These are phyloP conservation scores for Rousettus madagascariensis DNA, from an alignment of 2,797 vertebrate species.

Conservation along the genomic window DNA sequence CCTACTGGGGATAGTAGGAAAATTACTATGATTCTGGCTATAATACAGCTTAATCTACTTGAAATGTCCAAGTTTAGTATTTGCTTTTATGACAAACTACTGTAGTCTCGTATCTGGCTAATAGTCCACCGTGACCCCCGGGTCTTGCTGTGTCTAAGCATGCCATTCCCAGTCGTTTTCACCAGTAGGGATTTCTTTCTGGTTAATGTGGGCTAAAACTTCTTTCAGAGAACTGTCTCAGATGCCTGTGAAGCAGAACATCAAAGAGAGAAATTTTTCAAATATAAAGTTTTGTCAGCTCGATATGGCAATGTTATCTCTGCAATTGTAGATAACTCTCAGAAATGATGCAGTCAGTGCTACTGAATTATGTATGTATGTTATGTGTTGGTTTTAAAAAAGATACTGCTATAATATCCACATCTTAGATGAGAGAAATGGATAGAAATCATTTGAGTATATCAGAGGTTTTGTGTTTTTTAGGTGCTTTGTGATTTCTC, in stretches of 20 bases:
- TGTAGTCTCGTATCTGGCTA: background rate
- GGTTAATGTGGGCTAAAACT: background rate
- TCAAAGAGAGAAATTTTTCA: background rate
- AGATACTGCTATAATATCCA: background rate
- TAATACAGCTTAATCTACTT: background rate
- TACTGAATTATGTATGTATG: background rate
- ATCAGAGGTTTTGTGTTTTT: background rate
- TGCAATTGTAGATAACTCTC: background rate
- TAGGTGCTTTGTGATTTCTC: background rate
- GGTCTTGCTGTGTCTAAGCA: background rate
- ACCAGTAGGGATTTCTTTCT: background rate
- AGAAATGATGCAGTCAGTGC: background rate
- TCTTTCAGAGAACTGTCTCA: background rate
- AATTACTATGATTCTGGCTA: conserved; percentile 23
- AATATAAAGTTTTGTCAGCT: conserved; percentile 4
- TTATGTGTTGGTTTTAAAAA: background rate
- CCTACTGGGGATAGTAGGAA: conserved; percentile 19
- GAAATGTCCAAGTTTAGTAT: conserved; percentile 35
- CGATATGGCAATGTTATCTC: background rate
- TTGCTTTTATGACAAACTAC: conserved; percentile 6
- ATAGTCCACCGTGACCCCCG: too few relatives aligned
- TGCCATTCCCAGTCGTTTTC: background rate
- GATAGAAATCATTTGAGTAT: background rate
- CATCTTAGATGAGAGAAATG: background rate
- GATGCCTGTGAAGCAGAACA: background rate